A percentile compares a stretch with the other conserved stretches of the same genome.
Conservation (phyloP, 2,888 invertebrate species). For the Polyommatus icarus region DNA sequence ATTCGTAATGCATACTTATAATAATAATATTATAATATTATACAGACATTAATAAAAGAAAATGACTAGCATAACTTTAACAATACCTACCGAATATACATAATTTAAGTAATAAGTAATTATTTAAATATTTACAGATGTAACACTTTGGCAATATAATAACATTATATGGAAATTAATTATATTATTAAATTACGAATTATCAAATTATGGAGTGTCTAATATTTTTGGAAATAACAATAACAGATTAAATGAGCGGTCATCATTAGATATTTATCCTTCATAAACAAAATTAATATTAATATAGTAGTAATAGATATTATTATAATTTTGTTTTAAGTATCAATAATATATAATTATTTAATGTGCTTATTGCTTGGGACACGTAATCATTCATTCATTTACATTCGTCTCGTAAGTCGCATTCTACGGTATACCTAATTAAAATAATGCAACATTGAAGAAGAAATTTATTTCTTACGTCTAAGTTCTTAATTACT, state of each 20-base stretch:
- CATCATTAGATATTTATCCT: too few relatives aligned
- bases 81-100: background rate
- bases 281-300: background rate
- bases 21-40: background rate
- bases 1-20: background rate
- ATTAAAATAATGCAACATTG: background rate
- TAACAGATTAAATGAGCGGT: too few relatives aligned
- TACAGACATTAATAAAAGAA: background rate
- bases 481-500: background rate
- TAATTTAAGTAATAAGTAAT: background rate
- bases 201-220: too few relatives aligned
- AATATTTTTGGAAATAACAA: too few relatives aligned
- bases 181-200: too few relatives aligned
- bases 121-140: background rate
- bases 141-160: too few relatives aligned
- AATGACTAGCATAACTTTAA: conserved; percentile 15
- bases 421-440: too few relatives aligned
- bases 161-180: too few relatives aligned
- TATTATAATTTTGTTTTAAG: background rate
- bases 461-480: background rate
- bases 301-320: background rate
- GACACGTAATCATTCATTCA: conserved; percentile 56
- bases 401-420: conserved; percentile 30
- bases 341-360: conserved; percentile 19
- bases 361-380: conserved; percentile 64